Conservation (phyloP, 1,140 invertebrate genomes). For the Spodoptera litura region DNA sequence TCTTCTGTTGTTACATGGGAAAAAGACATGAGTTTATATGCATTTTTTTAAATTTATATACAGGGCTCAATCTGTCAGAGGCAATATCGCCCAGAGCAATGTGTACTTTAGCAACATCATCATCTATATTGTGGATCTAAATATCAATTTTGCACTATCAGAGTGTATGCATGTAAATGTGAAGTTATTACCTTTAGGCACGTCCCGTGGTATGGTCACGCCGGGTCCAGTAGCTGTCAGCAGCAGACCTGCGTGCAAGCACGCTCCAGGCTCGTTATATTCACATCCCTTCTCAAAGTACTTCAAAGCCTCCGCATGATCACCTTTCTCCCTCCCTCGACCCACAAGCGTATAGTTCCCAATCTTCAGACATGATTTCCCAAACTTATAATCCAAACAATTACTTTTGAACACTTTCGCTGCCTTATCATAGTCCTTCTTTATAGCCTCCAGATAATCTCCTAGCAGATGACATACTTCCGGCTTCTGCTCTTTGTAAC, state of each 20-base stretch:
- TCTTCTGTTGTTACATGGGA: too few species aligned
- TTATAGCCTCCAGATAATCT: conserved; percentile 94
- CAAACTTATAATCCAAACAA: conserved; percentile 93
- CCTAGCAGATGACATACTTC: conserved; percentile 96
- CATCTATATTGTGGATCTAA: too few species aligned
- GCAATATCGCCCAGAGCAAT: too few species aligned
- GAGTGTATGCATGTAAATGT: too few species aligned
- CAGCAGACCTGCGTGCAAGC: conserved; percentile 92
- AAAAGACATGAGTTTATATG: too few species aligned
- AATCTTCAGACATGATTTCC: conserved; percentile 94
- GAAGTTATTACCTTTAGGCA: conserved; percentile 83
- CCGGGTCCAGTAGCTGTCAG: conserved; percentile 86
- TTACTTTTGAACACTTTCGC: conserved; percentile 92
- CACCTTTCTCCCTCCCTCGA: conserved; percentile 86
- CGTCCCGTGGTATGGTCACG: conserved; percentile 85
- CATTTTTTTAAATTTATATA: too few species aligned
- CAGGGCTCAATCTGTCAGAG: too few species aligned
- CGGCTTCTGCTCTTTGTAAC: conserved; percentile 88
- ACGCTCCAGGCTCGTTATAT: conserved; percentile 89
- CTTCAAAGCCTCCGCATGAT: conserved; percentile 87
- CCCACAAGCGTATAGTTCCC: conserved; percentile 90
- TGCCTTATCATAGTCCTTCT: conserved; percentile 92
- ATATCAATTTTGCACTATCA: too few species aligned
- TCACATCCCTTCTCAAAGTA: conserved; percentile 94
- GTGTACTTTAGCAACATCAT: too few species aligned